phyloP scores from a whole-genome alignment of 2,797 vertebrate species.

The Rhabdophis nuchalis region DNA sequence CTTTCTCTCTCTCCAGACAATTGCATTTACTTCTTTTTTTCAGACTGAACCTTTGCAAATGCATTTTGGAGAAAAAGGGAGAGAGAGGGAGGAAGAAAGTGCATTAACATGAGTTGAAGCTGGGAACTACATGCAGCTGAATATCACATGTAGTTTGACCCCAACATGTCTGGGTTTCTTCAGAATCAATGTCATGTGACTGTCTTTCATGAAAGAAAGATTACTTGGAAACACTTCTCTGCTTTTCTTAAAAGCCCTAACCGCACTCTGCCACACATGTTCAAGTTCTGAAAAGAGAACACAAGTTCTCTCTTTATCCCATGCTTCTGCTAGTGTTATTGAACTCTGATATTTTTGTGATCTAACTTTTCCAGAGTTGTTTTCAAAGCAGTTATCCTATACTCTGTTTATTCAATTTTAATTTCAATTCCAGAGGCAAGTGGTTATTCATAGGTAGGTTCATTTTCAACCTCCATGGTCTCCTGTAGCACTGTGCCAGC shows the following conservation, averaged over 20 bases:
- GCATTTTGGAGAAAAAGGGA: not conserved
- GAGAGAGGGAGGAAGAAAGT: not conserved
- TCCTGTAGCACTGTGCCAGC: no score
- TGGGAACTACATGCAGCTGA: not conserved
- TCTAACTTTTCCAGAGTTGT: constrained; percentile 62
- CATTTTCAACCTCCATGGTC: no score
- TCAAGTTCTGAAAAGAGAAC: constrained; percentile 71
- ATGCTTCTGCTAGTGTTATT: constrained; percentile 64
- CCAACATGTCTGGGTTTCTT: constrained; percentile 51
- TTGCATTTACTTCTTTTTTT: not conserved
- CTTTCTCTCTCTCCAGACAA: no score
- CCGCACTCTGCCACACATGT: constrained; percentile 62
- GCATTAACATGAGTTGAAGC: not conserved
- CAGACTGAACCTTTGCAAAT: not conserved
- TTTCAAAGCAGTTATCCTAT: constrained; percentile 56
- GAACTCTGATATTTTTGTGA: constrained; percentile 70
- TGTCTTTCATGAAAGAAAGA: constrained; percentile 51
- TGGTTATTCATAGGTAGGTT: constrained; percentile 34
- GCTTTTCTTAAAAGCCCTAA: constrained; percentile 66
- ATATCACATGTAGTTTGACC: constrained; percentile 4
- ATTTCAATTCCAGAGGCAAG: constrained; percentile 65
- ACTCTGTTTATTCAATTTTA: constrained; percentile 63
- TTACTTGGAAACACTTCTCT: constrained; percentile 57
- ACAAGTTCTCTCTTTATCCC: constrained; percentile 57
- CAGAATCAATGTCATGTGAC: constrained; percentile 58